phyloP scores from a whole-genome alignment of 2,888 invertebrate species.

The Protophormia terraenovae region DNA sequence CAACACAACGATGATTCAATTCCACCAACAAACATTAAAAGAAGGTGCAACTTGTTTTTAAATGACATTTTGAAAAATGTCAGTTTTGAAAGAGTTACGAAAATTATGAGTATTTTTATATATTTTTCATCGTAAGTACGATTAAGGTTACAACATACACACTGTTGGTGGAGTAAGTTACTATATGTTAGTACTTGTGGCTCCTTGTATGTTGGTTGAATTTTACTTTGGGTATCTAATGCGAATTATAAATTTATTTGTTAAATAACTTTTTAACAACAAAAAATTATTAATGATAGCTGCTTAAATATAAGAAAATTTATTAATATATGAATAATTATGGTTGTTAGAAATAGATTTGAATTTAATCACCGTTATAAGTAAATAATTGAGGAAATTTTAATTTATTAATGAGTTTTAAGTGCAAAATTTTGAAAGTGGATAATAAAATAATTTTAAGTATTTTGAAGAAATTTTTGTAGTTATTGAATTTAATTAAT shows the following conservation, averaged over 20 bases:
- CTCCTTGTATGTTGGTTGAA: not conserved
- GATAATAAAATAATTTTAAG: not conserved
- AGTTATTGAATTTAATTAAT: too few species aligned
- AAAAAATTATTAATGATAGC: slow-evolving; percentile 29
- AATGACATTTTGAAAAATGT: slow-evolving; percentile 65
- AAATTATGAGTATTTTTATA: slow-evolving; percentile 40
- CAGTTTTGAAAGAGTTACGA: slow-evolving; percentile 62
- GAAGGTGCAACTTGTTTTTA: slow-evolving; percentile 55
- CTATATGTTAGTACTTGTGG: too few species aligned
- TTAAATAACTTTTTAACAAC: slow-evolving; percentile 24
- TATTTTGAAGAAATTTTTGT: too few species aligned
- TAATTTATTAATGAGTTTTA: not conserved
- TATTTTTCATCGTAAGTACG: not conserved
- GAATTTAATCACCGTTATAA: slow-evolving; percentile 12
- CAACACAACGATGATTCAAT: slow-evolving; percentile 20
- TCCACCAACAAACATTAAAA: slow-evolving; percentile 9
- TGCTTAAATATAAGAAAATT: slow-evolving; percentile 20
- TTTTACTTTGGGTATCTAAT: not conserved
- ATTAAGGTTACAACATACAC: slow-evolving; percentile 42
- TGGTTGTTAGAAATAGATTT: slow-evolving; percentile 16
- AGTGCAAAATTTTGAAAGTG: too few species aligned
- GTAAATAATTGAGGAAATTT: slow-evolving; percentile 46
- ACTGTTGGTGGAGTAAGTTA: not conserved
- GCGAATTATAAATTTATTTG: slow-evolving; percentile 26
- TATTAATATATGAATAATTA: slow-evolving; percentile 26